These are phyloP conservation scores for Stylophora pistillata DNA, from an alignment of 64 coral and sea anemone genomes.

Conservation along the genomic window DNA sequence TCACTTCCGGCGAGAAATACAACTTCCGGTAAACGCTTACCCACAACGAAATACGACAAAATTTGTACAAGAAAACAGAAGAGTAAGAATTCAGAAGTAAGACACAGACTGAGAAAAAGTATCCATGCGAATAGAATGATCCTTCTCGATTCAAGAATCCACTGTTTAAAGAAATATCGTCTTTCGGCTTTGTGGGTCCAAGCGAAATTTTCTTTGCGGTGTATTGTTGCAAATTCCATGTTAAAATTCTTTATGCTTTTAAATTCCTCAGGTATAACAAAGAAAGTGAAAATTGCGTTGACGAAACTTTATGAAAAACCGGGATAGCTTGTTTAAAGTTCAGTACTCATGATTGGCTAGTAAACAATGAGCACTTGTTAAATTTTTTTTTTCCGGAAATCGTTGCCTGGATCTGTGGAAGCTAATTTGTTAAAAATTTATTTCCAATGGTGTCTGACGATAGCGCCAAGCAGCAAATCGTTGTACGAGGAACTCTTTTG, in stretches of 20 bases:
- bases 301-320: neutral
- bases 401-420: constrained; percentile 29
- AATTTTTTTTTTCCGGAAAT: neutral
- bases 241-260: no score
- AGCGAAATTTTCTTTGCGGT: no score
- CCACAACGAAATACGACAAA: neutral
- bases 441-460: constrained; percentile 11
- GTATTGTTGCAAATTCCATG: no score
- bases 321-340: neutral
- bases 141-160: no score
- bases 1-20: neutral
- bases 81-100: no score
- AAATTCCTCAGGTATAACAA: no score
- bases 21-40: neutral
- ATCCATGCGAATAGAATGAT: no score
- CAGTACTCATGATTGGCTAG: neutral
- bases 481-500: constrained; percentile 11
- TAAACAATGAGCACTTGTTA: constrained; percentile 1
- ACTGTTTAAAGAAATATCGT: no score
- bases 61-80: neutral
- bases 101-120: no score
- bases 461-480: neutral
- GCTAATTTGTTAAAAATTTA: constrained; percentile 47
- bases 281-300: neutral
- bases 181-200: no score